Conservation (phyloP, 2,888 invertebrate genomes). For the Panzeria rudis region DNA sequence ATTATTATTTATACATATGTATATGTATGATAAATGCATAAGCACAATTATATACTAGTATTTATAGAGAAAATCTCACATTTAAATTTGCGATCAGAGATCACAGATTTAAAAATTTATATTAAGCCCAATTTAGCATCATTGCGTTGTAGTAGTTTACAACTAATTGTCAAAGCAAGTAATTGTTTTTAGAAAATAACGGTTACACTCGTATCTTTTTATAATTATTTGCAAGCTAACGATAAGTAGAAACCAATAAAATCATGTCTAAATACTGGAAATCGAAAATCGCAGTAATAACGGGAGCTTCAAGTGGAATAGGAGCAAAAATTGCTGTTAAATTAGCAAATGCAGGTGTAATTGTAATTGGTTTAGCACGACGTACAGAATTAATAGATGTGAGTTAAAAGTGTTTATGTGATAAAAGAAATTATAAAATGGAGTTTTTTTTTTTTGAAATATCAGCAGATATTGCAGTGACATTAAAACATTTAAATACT, state of each 20-base stretch:
- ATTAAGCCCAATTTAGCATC: constrained; percentile 9
- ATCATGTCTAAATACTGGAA: constrained; percentile 62
- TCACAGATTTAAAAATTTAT: constrained; percentile 46
- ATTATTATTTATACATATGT: background rate
- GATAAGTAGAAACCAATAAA: background rate
- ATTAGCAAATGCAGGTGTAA: constrained; percentile 84
- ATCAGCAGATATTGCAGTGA: no score
- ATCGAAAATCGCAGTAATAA: constrained; percentile 82
- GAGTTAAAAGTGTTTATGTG: constrained; percentile 26
- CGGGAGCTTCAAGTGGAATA: constrained; percentile 84
- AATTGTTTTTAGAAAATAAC: constrained; percentile 21
- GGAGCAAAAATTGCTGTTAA: constrained; percentile 82
- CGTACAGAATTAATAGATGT: constrained; percentile 84
- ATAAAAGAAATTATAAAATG: background rate
- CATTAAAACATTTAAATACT: no score
- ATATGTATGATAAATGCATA: background rate
- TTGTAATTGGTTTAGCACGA: constrained; percentile 85
- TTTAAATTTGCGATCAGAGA: constrained; percentile 50
- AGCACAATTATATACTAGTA: background rate
- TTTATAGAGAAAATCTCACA: constrained; percentile 11
- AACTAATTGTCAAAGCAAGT: constrained; percentile 28
- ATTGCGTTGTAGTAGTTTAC: constrained; percentile 49
- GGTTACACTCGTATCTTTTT: background rate
- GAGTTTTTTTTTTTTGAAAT: background rate
- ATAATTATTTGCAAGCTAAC: background rate